Conservation (phyloP, 2,113 vertebrate genomes). For the Sapayoa aenigma region DNA sequence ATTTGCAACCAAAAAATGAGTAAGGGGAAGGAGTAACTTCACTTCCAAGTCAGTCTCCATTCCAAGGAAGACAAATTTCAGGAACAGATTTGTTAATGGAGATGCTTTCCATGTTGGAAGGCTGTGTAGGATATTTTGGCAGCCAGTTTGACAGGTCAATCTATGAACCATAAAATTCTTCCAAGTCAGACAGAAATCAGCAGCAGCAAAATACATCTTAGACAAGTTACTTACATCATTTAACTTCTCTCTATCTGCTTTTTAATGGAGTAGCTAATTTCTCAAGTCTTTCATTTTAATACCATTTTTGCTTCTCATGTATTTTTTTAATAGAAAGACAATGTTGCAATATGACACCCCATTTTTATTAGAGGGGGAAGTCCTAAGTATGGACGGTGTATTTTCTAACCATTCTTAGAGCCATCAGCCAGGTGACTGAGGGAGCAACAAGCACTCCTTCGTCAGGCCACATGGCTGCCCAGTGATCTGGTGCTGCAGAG, state of each 20-base stretch:
- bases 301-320: not conserved
- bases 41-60: not conserved
- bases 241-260: not conserved
- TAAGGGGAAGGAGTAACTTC: not conserved
- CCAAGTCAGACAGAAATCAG: not conserved
- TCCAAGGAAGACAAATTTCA: not conserved
- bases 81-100: not conserved
- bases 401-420: not conserved
- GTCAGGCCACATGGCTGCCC: not conserved
- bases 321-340: not conserved
- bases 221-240: not conserved
- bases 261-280: not conserved
- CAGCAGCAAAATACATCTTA: not conserved
- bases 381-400: not conserved
- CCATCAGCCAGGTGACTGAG: not conserved
- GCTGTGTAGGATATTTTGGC: not conserved
- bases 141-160: not conserved
- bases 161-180: not conserved
- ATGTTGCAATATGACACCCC: not conserved
- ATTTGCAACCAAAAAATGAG: not conserved
- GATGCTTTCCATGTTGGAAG: not conserved
- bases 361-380: not conserved
- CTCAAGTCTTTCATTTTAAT: not conserved
- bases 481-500: not conserved
- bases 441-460: not conserved